Evolutionary conservation across 2,888 invertebrate genomes (phyloP).

Genomic region (Mesoligia furuncula): DNA sequence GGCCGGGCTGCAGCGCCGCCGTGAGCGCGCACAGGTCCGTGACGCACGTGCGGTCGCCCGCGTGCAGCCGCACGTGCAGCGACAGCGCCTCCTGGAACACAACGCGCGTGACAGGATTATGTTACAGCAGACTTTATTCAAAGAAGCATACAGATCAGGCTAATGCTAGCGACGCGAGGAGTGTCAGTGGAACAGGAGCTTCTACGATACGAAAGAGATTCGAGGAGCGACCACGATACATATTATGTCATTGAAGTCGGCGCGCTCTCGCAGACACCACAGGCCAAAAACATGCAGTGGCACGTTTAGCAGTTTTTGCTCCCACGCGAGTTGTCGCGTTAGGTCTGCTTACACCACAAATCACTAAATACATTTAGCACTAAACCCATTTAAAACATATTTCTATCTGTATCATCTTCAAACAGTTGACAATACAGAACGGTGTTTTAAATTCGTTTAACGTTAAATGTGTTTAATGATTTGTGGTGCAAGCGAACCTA

Average conservation of each 20-base stretch:
- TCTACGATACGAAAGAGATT: not conserved
- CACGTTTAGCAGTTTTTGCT: too few species aligned
- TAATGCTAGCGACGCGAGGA: not conserved
- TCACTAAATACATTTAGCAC: not conserved
- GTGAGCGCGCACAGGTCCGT: conserved; percentile 95
- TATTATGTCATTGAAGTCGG: not conserved
- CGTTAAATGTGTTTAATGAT: too few species aligned
- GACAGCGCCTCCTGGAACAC: conserved; percentile 92
- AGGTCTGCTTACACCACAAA: not conserved
- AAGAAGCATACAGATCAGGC: not conserved
- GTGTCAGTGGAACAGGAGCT: not conserved
- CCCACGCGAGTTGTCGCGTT: too few species aligned
- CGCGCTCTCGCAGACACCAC: not conserved
- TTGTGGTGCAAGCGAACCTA: not conserved
- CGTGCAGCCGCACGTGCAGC: conserved; percentile 94
- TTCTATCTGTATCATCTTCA: too few species aligned
- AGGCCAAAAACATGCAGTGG: too few species aligned
- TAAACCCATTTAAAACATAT: too few species aligned
- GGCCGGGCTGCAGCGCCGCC: conserved; percentile 93
- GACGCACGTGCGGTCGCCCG: conserved; percentile 95
- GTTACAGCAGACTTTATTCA: not conserved
- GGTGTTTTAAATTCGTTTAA: too few species aligned
- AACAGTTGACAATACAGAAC: too few species aligned
- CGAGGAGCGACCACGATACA: not conserved
- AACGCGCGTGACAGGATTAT: not conserved